phyloP scores from a whole-genome alignment of 1,140 invertebrate species.

The Drosophila equinoxialis region DNA sequence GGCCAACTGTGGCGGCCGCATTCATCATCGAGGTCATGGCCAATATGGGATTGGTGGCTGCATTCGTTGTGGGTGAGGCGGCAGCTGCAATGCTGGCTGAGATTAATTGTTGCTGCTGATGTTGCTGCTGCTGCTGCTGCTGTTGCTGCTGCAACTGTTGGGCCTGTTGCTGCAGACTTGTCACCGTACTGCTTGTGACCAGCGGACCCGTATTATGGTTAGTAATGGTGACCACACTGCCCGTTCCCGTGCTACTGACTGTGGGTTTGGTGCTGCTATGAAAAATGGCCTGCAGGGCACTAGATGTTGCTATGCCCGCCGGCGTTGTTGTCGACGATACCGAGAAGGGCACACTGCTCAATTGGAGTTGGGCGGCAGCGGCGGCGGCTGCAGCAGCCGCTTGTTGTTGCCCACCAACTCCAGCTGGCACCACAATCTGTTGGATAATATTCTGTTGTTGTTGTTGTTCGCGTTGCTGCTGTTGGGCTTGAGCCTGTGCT shows the following conservation, averaged over 20 bases:
- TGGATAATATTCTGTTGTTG: constrained; percentile 77
- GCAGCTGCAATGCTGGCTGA: constrained; percentile 33
- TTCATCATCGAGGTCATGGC: constrained; percentile 82
- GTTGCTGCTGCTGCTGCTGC: constrained; percentile 24
- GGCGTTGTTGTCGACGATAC: constrained; percentile 83
- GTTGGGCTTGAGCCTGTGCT: constrained; percentile 56
- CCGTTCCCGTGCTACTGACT: constrained; percentile 55
- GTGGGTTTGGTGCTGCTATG: constrained; percentile 54
- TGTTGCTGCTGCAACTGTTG: constrained; percentile 61
- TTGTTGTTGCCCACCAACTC: constrained; percentile 65
- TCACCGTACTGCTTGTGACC: constrained; percentile 68
- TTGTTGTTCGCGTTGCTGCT: constrained; percentile 72
- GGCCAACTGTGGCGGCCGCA: constrained; percentile 63
- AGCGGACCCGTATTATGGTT: constrained; percentile 69
- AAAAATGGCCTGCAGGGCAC: constrained; percentile 63
- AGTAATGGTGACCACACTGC: constrained; percentile 74
- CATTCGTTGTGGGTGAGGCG: constrained; percentile 60
- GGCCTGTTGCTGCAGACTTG: constrained; percentile 63
- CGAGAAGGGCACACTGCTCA: constrained; percentile 78
- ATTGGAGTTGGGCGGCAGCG: constrained; percentile 50
- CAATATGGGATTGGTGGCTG: constrained; percentile 71
- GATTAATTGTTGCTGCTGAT: constrained; percentile 31
- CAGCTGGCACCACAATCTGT: constrained; percentile 69
- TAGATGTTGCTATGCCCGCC: constrained; percentile 76
- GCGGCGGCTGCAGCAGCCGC: constrained; percentile 21